Evolutionary conservation across 2,888 invertebrate genomes (phyloP), one percentile per base, ranked within the genome.

Genomic region (Hedya salicella): DNA sequence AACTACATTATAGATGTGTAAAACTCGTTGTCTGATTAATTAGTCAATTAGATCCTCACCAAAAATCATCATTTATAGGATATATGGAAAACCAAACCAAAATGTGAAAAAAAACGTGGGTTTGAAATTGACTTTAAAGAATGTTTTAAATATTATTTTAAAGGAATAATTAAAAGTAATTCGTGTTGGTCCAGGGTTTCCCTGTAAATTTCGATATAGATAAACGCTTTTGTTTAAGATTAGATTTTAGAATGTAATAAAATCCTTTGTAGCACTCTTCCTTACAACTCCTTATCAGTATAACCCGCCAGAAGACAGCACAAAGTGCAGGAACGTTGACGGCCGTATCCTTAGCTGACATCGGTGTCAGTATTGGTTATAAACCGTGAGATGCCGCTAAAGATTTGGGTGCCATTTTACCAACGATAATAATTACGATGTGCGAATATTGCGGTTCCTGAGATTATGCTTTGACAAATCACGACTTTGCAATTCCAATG

Each of bases 381-480:
- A 77, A 76, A 72, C 79, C 83, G 82, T 84, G 84, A 84, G 84
- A 84, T 83, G 79, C 80, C 73, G 78, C 74, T 72, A 76, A 79
- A 87, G 87, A 88, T 90, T 89, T 81, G 82, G 88, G 86, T 89
- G 88, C 87, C 88, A 89, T 90, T 91, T 89, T 87, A 86, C 86
- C 75, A 79, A 81, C 83, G 91, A 90, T 91, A 91, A 92, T 91
- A 91, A 92, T 91, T 91, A 91, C 91, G 91, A 92, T 91, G 91
- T 92, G 91, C 90, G 91, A 91, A 92, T 91, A 90, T 86, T 88
- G 89, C 87, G 84, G 90, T 90, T 89, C 89, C 89, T 87, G 87
- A 89, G 90, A 91, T 91, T 92, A 91, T 91, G 88, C 91, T 92
- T 91, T 92, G 92, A 92, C 92, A 92, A 92, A 92, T 92, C 92